Base-by-base conservation (phyloP, 2,113 vertebrate genomes). In the Acanthochromis polyacanthus region DNA sequence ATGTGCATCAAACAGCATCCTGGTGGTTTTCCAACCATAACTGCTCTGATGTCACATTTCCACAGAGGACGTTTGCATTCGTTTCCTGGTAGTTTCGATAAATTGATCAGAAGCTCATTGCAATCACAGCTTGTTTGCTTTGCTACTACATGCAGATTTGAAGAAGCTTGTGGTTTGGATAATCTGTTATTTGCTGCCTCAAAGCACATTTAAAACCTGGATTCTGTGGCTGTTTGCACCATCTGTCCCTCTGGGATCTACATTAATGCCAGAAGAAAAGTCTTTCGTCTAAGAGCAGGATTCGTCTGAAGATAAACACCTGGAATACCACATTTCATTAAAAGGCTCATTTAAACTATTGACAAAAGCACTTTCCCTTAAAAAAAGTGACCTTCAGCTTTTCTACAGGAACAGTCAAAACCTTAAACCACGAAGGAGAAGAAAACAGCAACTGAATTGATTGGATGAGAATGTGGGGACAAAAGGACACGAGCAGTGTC, bases 281-380 rank as follows among this genome's bases (percentile, higher is more conserved):
- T 17, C 0, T 43, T 82, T 61, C 23, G 28, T 64, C 19, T 55
- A 40, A 48, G 28, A 36, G 51, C 19, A 25, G 52, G 56, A 78
- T 46, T 75, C 17, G 63, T 75, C 53, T 52, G 59, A 50, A 45
- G 46, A 79, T 55, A 81, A 67, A 40, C 56, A 59, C 19, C 2
- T 28, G 22, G 56, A 64, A 15, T 12, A 63, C 19, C 28, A 55
- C 17, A 51, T 15, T 51, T 36, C 32, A 28, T 43, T 36, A 46
- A 59, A 45, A 77, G 20, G 55, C 52, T 53, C 36, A 70, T 62
- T 71, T 69, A 79, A 55, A 65, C 63, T 4, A n/a, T 1, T 12
- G 71, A 75, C 28, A 80, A 74, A 84, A 74, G 68, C 55, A 61
- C 52, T 71, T 75, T 60, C 16, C 50, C 63, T 82, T 65, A 56